Base-by-base conservation (phyloP, 2,888 invertebrate species). In the Busseola fusca region DNA sequence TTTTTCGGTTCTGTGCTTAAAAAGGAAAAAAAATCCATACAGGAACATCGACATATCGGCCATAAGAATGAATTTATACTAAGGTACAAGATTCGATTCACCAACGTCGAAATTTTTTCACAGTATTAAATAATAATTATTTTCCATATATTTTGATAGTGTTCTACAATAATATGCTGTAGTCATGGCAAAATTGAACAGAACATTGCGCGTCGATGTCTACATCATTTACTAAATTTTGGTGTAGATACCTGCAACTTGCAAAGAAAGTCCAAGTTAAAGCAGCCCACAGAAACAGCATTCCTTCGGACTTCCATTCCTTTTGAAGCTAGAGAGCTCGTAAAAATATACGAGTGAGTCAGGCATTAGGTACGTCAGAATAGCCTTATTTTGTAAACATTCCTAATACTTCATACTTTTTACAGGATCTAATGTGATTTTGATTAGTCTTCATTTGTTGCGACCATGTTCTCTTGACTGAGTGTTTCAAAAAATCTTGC, bases 271-370 rank as follows among this genome's bases (percentile, higher is more conserved):
- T 25, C 67, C 65, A 69, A 37, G 27, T 45, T 37, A n/a, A 48
- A 27, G 18, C 78, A 52, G 18, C 70, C 78, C 68, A 81, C 70
- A 34, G 63, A 58, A 37, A 66, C 81, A 62, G 70, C 77, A 80
- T 81, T 80, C 78, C 58, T 57, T 52, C 25, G 25, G 40, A 34
- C 34, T 40, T 52, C 52, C 62, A 74, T 66, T 68, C 78, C 64
- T 54, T 77, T 65, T 63, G 40, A 1, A 65, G 59, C 45, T 63
- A 63, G 69, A 70, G 69, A 58, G 37, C 40, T 58, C 37, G 4
- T 70, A 74, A 70, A 77, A 77, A 74, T 56, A 57, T 52, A 73
- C 21, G 45, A 56, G 25, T 81, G 81, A 69, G 48, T 77, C 81
- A 77, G 34, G 16, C 16, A 64, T 81, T 64, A n/a, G n/a, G n/a